phyloP scores from a whole-genome alignment of 1,140 invertebrate genomes.

The Coelopa frigida region DNA sequence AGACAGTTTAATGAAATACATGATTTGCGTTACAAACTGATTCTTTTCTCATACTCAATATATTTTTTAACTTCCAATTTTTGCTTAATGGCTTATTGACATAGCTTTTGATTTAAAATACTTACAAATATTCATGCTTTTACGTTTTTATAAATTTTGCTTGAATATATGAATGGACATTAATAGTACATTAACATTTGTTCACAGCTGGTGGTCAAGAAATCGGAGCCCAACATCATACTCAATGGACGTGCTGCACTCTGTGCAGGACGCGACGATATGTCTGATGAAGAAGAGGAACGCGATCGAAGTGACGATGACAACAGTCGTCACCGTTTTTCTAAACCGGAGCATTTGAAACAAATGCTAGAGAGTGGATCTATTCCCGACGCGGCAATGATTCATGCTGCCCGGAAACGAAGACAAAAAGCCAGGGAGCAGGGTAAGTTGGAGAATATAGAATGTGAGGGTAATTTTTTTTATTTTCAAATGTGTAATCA shows the following conservation, averaged over 20 bases:
- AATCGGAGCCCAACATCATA: constrained; percentile 50
- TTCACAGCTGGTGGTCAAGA: constrained; percentile 51
- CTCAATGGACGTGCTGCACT: constrained; percentile 73
- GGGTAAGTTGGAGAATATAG: constrained; percentile 20
- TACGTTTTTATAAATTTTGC: no score
- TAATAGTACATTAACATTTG: no score
- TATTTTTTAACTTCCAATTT: no score
- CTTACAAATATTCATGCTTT: no score
- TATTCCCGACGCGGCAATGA: constrained; percentile 93
- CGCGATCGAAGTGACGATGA: constrained; percentile 41
- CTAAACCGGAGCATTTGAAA: constrained; percentile 60
- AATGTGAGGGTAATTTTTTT: neutral
- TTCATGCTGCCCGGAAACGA: constrained; percentile 88
- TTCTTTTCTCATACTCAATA: no score
- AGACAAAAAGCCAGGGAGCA: constrained; percentile 65
- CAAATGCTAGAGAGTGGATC: constrained; percentile 72
- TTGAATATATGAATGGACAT: no score
- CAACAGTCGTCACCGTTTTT: constrained; percentile 50
- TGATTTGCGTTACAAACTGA: no score
- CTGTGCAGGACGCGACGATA: constrained; percentile 65
- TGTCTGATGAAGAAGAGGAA: constrained; percentile 62
- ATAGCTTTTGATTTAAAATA: no score
- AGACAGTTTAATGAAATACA: no score
- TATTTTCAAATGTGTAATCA: constrained; percentile 18
- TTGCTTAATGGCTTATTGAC: no score